A percentile compares a stretch with the other conserved stretches of the same genome.
phyloP scores from a whole-genome alignment of 2,797 vertebrate genomes.

The Lithobates sylvaticus region DNA sequence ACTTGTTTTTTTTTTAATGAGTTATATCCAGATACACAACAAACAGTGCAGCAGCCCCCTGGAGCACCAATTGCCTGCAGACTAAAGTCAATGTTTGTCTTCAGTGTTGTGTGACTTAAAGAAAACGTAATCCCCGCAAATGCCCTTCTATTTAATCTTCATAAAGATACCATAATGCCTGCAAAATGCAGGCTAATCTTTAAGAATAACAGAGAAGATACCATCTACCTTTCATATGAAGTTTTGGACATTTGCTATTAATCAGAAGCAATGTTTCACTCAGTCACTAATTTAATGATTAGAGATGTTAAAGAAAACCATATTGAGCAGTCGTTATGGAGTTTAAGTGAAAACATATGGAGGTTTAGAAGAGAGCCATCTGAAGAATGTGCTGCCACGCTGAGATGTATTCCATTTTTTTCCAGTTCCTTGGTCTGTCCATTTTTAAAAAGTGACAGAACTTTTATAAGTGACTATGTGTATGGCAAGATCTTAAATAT shows the following conservation, averaged over 20 bases:
- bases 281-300: constrained; percentile 45
- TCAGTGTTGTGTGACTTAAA: not conserved
- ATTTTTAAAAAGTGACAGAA: not conserved
- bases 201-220: constrained; percentile 40
- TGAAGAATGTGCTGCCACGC: not conserved
- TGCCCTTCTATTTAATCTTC: constrained; percentile 6
- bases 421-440: not conserved
- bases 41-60: too few species aligned
- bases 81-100: too few species aligned
- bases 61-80: too few species aligned
- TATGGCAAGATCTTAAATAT: too few species aligned
- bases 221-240: constrained; percentile 32
- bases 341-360: not conserved
- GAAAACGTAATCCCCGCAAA: not conserved
- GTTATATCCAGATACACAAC: too few species aligned
- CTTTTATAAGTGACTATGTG: too few species aligned
- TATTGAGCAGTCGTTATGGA: not conserved
- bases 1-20: too few species aligned
- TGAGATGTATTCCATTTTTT: not conserved
- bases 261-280: constrained; percentile 32
- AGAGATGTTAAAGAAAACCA: constrained; percentile 41
- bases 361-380: not conserved
- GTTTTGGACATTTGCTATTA: constrained; percentile 40
- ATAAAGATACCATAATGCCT: constrained; percentile 31
- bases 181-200: constrained; percentile 32